A percentile compares a stretch with the other conserved stretches of the same genome.
phyloP scores from a whole-genome alignment of 2,888 invertebrate species.

The Drosophila macrospina region DNA sequence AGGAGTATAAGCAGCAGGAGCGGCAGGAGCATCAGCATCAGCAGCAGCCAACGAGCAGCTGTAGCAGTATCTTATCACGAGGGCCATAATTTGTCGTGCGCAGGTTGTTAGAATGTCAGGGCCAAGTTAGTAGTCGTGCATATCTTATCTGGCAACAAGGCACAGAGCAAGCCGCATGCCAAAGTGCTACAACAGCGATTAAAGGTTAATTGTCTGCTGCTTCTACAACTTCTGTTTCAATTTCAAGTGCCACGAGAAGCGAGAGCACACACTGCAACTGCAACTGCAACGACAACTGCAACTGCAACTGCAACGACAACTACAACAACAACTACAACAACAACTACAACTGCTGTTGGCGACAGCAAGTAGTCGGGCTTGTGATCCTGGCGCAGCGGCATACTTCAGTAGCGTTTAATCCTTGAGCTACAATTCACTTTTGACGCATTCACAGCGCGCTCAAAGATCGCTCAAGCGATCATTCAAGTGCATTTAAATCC shows the following conservation, averaged over 20 bases:
- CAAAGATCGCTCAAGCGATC: slow-evolving; percentile 61
- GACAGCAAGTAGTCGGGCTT: slow-evolving; percentile 54
- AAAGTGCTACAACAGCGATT: slow-evolving; percentile 72
- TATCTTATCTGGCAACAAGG: slow-evolving; percentile 61
- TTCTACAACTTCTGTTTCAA: slow-evolving; percentile 25
- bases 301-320: neutral
- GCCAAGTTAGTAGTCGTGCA: slow-evolving; percentile 29
- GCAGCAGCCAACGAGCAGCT: slow-evolving; percentile 30
- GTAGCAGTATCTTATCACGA: slow-evolving; percentile 72
- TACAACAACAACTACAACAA: too few relatives aligned
- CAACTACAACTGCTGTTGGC: slow-evolving; percentile 28
- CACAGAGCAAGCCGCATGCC: slow-evolving; percentile 57
- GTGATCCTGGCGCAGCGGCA: slow-evolving; percentile 51
- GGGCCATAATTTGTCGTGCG: slow-evolving; percentile 75
- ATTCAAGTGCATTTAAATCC: slow-evolving; percentile 79
- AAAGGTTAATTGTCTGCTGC: slow-evolving; percentile 64
- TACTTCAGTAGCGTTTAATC: slow-evolving; percentile 73
- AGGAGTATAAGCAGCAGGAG: slow-evolving; percentile 23
- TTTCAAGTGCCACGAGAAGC: slow-evolving; percentile 41
- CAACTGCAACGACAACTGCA: too few relatives aligned
- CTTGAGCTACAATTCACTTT: slow-evolving; percentile 78
- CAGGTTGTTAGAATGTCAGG: slow-evolving; percentile 57
- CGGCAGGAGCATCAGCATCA: slow-evolving; percentile 4
- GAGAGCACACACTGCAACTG: slow-evolving; percentile 1
- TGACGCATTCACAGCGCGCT: slow-evolving; percentile 66